Evolutionary conservation across 1,140 invertebrate genomes (phyloP), one percentile per base, ranked within the genome.

Genomic region (Hestina assimilis): DNA sequence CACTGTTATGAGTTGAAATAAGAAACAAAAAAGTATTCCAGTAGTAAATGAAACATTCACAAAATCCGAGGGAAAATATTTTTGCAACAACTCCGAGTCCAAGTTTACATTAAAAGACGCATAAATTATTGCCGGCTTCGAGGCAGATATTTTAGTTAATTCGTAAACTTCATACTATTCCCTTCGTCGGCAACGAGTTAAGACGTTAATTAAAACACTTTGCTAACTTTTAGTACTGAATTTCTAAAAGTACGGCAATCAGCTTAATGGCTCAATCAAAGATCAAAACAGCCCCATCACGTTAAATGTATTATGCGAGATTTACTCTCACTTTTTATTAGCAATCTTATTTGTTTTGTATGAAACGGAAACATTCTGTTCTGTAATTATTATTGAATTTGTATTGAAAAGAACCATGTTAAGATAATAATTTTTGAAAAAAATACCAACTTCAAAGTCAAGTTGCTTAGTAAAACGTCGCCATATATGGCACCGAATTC

Each of bases 181-280:
- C 65, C 66, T 69, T 75, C 70, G 66, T 68, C 66, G 70, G 69
- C 72, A 68, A 62, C 69, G 71, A 83, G 78, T 79, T 78, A 75
- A 79, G 74, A 82, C 75, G 78, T 81, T 86, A 80, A 84, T 84
- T 84, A 80, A 86, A 82, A 80, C 79, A 79, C 73, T 84, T 84
- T 75, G 69, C 69, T 66, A 83, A 86, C 77, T 86, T 86, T 85
- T 75, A 78, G 69, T 83, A 80, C 77, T 82, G 75, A 82, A 81
- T 83, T 86, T 78, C 77, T 77, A 70, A 81, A 86, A 58, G 79
- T 75, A 81, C 74, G 58, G 76, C 74, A 83, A 82, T 82, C 69
- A 79, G 78, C 64, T 83, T 80, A 81, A 83, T 74, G 67, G 66
- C 75, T 83, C 72, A 79, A 81, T 85, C 73, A 79, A 76, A 85